phyloP scores from a whole-genome alignment of 2,797 vertebrate genomes.

The Trematomus bernacchii region DNA sequence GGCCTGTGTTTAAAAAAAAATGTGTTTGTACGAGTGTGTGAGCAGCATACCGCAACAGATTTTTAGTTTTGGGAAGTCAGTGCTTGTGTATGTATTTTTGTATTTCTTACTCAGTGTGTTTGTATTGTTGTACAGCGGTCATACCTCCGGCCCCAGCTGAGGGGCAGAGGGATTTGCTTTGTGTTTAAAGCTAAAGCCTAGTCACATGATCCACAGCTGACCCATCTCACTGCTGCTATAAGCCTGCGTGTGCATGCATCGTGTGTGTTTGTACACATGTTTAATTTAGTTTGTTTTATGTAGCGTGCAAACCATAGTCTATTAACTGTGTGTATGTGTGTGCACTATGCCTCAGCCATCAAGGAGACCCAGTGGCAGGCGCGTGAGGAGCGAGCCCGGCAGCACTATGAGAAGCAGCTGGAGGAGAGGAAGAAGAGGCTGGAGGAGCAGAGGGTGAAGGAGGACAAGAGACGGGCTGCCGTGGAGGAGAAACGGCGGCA shows the following conservation, averaged over 20 bases:
- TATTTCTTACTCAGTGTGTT: conserved; percentile 14
- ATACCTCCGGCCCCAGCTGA: conserved; percentile 32
- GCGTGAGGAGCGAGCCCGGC: conserved; percentile 90
- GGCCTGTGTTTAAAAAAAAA: conserved; percentile 35
- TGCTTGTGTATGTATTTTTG: conserved; percentile 13
- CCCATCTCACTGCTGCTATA: conserved; percentile 50
- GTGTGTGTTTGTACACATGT: conserved; percentile 9
- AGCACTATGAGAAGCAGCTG: conserved; percentile 92
- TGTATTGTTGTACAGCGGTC: conserved; percentile 32
- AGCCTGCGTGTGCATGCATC: conserved; percentile 30
- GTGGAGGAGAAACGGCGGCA: conserved; percentile 96
- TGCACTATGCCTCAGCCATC: conserved; percentile 77
- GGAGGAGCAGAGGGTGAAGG: conserved; percentile 93
- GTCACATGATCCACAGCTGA: conserved; percentile 73
- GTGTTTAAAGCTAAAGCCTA: conserved; percentile 62
- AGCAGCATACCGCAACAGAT: conserved; percentile 7
- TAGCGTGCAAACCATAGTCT: conserved; percentile 4
- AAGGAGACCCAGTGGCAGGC: conserved; percentile 92
- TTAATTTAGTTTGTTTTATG: neutral
- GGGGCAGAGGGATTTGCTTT: conserved; percentile 61
- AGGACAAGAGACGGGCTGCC: conserved; percentile 90
- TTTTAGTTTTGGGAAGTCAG: conserved; percentile 1
- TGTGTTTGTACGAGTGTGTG: conserved; percentile 5
- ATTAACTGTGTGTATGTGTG: neutral
- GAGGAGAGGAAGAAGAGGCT: conserved; percentile 91